Evolutionary conservation across 1,140 invertebrate genomes (phyloP).

Genomic region (Bombus superbus): DNA sequence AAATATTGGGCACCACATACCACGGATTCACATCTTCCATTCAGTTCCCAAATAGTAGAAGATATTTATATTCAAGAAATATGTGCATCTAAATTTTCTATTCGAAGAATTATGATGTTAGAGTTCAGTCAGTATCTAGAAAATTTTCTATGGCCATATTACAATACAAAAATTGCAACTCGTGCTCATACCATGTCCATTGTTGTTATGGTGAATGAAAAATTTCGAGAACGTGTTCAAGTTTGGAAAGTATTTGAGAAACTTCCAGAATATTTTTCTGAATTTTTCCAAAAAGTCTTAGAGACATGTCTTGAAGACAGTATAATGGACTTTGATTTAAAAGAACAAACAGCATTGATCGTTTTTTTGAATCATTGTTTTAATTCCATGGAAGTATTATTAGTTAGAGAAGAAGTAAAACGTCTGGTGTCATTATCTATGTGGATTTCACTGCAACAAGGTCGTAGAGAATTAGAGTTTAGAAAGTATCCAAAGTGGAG

Average conservation of each 20-base stretch:
- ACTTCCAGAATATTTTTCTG: conserved; percentile 90
- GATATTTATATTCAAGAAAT: conserved; percentile 93
- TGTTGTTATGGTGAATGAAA: conserved; percentile 98
- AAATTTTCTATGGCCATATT: conserved; percentile 99
- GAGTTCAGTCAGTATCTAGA: conserved; percentile 99
- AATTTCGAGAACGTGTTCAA: conserved; percentile 97
- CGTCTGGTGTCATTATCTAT: conserved; percentile 95
- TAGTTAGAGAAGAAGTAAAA: conserved; percentile 96
- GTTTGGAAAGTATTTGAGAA: conserved; percentile 97
- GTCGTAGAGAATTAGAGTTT: conserved; percentile 94
- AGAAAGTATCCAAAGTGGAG: conserved; percentile 93
- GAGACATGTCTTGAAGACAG: conserved; percentile 86
- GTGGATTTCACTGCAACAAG: conserved; percentile 95
- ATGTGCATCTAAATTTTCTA: conserved; percentile 90
- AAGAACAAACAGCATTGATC: conserved; percentile 94
- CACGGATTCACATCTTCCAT: conserved; percentile 86
- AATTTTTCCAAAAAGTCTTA: conserved; percentile 94
- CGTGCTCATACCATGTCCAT: conserved; percentile 96
- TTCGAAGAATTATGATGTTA: conserved; percentile 95
- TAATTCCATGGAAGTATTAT: conserved; percentile 97
- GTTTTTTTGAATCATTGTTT: conserved; percentile 98
- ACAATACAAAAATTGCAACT: conserved; percentile 86
- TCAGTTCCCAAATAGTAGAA: conserved; percentile 89
- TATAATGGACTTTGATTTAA: conserved; percentile 83
- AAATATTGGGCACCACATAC: conserved; percentile 95